Base-by-base conservation (phyloP, 2,797 vertebrate genomes). In the Dermochelys coriacea region DNA sequence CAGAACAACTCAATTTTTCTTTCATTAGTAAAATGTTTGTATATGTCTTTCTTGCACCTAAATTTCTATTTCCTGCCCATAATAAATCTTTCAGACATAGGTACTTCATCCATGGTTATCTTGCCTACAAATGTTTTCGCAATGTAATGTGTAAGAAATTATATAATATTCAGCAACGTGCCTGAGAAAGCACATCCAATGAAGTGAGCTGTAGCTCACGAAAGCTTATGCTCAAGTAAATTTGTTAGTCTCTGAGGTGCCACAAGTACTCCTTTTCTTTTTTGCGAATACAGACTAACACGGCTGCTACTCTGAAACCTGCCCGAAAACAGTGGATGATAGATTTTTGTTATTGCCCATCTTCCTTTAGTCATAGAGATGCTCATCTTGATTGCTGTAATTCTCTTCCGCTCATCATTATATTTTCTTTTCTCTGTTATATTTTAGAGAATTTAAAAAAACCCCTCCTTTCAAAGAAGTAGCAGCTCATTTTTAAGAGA, bases 361-460 rank as follows among this genome's bases (percentile, higher is more conserved):
- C 94, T 94, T 49, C 37, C 82, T 93, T 49, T 93, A 92, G 86
- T 51, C 88, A 41, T 16, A 86, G n/a, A 92, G 78, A 88, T 31
- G 49, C 49, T 8, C 59, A 47, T 47, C 27, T 75, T 47, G 74
- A 75, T 75, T 47, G 4, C 4, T 47, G 25, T 16, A 77, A 49
- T 49, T 31, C 71, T 47, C 27, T 77, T 47, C 45, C 14, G 49
- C 27, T 45, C 45, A 49, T 27, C 25, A 77, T 47, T 82, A 50
- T 92, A 80, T 89, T 95, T 88, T 85, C 64, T 92, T 93, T 84
- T 83, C 51, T 78, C 21, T 54, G 75, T 52, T 47, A 0, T 41
- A 47, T 41, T 23, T 68, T 0, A 41, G 80, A 9, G 45, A 1
- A 80, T 80, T 96, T 82, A 80, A 83, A 82, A 92, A 85, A 85